Percentiles rank a stretch among this genome's conserved stretches.
These are phyloP conservation scores for Colius striatus DNA, from an alignment of 2,113 vertebrate species.

Conservation along the genomic window DNA sequence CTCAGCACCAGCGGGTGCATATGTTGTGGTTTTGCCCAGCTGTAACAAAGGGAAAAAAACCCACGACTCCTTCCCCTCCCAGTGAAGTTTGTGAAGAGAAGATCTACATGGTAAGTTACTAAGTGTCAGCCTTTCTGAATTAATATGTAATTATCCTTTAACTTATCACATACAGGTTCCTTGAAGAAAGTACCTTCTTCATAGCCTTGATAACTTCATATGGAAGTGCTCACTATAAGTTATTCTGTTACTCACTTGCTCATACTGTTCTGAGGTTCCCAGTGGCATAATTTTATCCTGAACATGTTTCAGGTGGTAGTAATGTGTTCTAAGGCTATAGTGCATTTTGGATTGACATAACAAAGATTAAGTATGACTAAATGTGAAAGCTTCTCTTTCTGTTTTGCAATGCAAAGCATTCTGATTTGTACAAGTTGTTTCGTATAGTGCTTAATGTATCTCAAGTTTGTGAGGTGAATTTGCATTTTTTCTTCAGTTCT, in stretches of 20 bases:
- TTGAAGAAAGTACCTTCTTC: not conserved
- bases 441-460: not conserved
- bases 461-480: not conserved
- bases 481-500: not conserved
- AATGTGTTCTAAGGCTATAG: not conserved
- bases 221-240: no score
- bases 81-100: no score
- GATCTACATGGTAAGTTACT: slow-evolving; percentile 79
- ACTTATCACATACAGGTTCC: not conserved
- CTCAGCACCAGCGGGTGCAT: no score
- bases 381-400: not conserved
- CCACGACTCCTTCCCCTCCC: no score
- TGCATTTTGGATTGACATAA: no score
- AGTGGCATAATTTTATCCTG: not conserved
- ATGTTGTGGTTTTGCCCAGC: no score
- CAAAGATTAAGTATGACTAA: not conserved
- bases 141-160: not conserved
- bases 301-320: not conserved
- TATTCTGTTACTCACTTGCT: no score
- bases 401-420: not conserved
- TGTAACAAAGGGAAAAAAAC: no score
- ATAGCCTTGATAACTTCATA: no score
- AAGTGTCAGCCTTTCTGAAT: no score
- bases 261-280: not conserved
- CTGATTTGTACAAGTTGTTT: not conserved